Evolutionary conservation across 2,797 vertebrate genomes (phyloP).

Genomic region (Garrulus glandarius): DNA sequence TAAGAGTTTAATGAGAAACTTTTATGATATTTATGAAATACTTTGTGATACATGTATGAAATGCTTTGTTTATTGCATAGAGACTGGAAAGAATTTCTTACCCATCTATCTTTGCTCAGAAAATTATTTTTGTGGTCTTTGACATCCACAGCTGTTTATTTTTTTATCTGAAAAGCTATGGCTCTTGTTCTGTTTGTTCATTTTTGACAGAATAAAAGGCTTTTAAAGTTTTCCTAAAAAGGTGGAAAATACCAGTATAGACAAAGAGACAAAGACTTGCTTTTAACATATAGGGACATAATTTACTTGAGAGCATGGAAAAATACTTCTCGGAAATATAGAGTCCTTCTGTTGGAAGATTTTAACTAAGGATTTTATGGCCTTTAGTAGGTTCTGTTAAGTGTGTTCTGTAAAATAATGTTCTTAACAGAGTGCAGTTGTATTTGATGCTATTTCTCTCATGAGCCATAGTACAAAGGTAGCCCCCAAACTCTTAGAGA

Average conservation of each 20-base stretch:
- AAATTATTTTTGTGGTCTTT: neutral
- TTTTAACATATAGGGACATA: neutral
- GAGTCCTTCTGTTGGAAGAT: neutral
- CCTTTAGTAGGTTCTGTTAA: neutral
- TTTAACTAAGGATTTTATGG: constrained; percentile 23
- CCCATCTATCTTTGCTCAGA: neutral
- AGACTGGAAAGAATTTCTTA: neutral
- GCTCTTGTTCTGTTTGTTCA: neutral
- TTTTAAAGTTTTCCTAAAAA: constrained; percentile 5
- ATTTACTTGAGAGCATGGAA: constrained; percentile 16
- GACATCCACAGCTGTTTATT: neutral
- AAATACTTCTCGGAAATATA: neutral
- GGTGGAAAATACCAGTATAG: neutral
- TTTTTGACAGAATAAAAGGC: neutral
- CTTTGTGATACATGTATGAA: neutral
- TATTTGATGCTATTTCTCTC: constrained; percentile 20
- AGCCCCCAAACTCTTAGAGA: neutral
- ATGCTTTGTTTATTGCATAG: neutral
- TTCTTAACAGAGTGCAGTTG: neutral
- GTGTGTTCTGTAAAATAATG: constrained; percentile 23
- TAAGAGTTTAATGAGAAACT: neutral
- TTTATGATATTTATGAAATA: neutral
- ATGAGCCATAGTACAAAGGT: neutral
- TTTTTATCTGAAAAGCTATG: neutral
- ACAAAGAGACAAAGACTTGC: neutral